Base-by-base conservation (phyloP, 2,888 invertebrate species). In the Lasioglossum malachurum region DNA sequence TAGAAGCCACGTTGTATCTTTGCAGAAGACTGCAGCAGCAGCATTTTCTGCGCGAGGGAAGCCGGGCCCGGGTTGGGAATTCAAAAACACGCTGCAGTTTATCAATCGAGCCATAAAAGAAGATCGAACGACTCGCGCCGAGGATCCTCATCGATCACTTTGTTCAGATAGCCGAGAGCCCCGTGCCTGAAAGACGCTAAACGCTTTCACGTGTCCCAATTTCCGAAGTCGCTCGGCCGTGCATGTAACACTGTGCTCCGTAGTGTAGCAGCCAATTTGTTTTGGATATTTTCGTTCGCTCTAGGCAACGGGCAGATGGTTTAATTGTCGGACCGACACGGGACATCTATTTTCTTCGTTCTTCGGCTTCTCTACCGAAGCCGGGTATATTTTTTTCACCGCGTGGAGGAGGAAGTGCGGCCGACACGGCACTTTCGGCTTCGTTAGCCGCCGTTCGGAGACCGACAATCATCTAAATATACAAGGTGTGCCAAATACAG, bases 221-320 rank as follows among this genome's bases (percentile, higher is more conserved):
- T 90, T 90, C 64, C 86, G 72, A 86, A 75, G 76, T 74, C 80
- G 77, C 73, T 77, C 78, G 77, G 64, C 76, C 80, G 71, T 84
- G 81, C 73, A 49, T 75, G 75, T 78, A 60, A n/a, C 35, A 38
- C 41, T 49, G 46, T 82, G 79, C 71, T 67, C 80, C 73, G 64
- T n/a, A 4, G 23, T 14, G 79, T 79, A 60, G 80, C 82, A 89
- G 89, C 91, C 93, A 92, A 93, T 94, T 93, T 92, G 90, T 93
- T 91, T 71, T 88, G 90, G 91, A 88, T 93, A 93, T 93, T 94
- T 92, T 93, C 85, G 91, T 87, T 78, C 77, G 75, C 75, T 73
- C 53, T 69, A 38, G 67, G 73, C 67, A 31, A 67, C 72, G 19
- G 38, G 53, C 91, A 89, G 90, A 90, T 91, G 90, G 87, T 84